phyloP scores from a whole-genome alignment of 2,888 invertebrate genomes.

The Callinectes sapidus region DNA sequence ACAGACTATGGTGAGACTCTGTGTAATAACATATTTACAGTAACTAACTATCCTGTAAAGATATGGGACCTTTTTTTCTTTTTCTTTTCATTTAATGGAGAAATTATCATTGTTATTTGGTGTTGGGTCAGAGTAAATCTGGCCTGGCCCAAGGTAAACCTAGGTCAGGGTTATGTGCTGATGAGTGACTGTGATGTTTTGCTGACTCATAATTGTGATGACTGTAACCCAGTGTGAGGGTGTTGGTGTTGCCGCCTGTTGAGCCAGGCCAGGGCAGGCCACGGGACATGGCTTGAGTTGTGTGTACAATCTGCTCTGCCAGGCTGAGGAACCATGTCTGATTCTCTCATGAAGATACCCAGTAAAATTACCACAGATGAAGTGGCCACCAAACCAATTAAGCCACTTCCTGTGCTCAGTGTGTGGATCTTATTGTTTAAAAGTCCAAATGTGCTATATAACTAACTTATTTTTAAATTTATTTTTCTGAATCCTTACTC shows the following conservation, averaged over 20 bases:
- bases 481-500: constrained; percentile 30
- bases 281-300: constrained; percentile 15
- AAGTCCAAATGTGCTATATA: constrained; percentile 4
- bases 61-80: constrained; percentile 40
- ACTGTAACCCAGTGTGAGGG: constrained; percentile 33
- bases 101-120: constrained; percentile 34
- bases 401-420: constrained; percentile 16
- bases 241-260: constrained; percentile 28
- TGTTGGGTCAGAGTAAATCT: constrained; percentile 11
- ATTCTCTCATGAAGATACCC: not conserved
- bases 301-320: constrained; percentile 36
- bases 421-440: constrained; percentile 28
- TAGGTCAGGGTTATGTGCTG: constrained; percentile 33
- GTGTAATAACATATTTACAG: constrained; percentile 51
- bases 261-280: constrained; percentile 21
- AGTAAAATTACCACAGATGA: not conserved
- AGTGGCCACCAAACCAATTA: not conserved
- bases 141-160: not conserved
- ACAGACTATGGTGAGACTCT: constrained; percentile 61
- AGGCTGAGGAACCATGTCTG: constrained; percentile 19
- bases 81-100: not conserved
- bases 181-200: constrained; percentile 33
- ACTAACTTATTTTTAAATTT: constrained; percentile 26
- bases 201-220: constrained; percentile 35
- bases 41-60: constrained; percentile 29